Evolutionary conservation across 1,140 invertebrate species (phyloP), one percentile per base, ranked within the genome.

Genomic region (Drosophila chauvacae): DNA sequence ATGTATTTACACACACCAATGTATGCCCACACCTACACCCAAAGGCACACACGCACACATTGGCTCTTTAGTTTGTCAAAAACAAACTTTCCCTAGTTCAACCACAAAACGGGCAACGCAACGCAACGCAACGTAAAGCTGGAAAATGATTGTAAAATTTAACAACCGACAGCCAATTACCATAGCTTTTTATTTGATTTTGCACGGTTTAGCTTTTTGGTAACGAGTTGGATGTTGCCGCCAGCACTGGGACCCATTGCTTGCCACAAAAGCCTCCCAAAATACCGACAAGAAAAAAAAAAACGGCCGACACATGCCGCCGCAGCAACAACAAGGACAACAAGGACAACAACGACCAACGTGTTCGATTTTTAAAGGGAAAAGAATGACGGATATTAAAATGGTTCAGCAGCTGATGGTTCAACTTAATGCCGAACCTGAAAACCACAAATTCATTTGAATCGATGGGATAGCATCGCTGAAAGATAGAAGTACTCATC

Each of bases 1-100:
- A 79, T 78, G 44, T 63, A 65, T 76, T 77, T 71, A 71, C 55
- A 64, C 57, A 56, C 39, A 39, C 58, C 26, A 18, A 50, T 50
- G 16, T n/a, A 13, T 50, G 14, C 48, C 28, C 55, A 53, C 55
- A 30, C 18, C 30, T 14, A 18, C 47, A 47, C 35, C 56, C 30
- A 50, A 16, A 33, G 44, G 44, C 45, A 66, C 20, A 37, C 26
- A 42, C 30, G 58, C 45, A 57, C 48, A 60, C 45, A 62, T 50
- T 65, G 45, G 64, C 73, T 77, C 73, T 82, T 76, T 76, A 79
- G 83, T 80, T 87, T 82, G 83, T 83, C 71, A 88, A 88, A 87
- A 88, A 88, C 84, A 88, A 88, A 87, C 80, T 83, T 73, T 63
- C 41, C 64, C 47, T 66, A 78, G 33, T 64, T 68, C 39, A 77